Evolutionary conservation across 1,140 invertebrate species (phyloP).

Genomic region (Gryllus bimaculatus): DNA sequence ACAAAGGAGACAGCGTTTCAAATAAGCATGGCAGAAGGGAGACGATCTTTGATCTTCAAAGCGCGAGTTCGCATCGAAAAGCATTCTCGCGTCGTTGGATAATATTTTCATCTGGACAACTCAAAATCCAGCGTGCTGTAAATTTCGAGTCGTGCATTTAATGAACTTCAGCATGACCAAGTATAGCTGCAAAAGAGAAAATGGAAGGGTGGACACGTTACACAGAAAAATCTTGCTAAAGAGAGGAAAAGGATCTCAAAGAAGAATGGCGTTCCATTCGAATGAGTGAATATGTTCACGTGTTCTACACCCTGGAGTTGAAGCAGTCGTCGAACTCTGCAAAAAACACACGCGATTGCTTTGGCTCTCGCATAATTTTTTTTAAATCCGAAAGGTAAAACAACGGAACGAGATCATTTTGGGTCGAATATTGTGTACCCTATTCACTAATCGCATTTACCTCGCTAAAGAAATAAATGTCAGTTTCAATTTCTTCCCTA

Average conservation of each 20-base stretch:
- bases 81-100: not conserved
- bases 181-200: too few relatives aligned
- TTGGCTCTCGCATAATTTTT: too few relatives aligned
- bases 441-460: too few relatives aligned
- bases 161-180: not conserved
- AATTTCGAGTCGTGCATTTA: not conserved
- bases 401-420: too few relatives aligned
- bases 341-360: too few relatives aligned
- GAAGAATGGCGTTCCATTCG: not conserved
- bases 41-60: not conserved
- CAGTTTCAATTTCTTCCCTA: too few relatives aligned
- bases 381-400: too few relatives aligned
- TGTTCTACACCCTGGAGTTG: too few relatives aligned
- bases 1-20: not conserved
- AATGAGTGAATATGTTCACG: too few relatives aligned
- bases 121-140: not conserved
- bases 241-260: not conserved
- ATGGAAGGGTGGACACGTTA: not conserved
- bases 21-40: not conserved
- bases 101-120: not conserved
- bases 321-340: too few relatives aligned
- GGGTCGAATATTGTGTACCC: too few relatives aligned
- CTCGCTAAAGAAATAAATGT: too few relatives aligned
- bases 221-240: not conserved
- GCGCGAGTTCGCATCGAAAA: not conserved